These are phyloP conservation scores for Centropus unirufus DNA, from an alignment of 2,113 vertebrate genomes.

Conservation along the genomic window DNA sequence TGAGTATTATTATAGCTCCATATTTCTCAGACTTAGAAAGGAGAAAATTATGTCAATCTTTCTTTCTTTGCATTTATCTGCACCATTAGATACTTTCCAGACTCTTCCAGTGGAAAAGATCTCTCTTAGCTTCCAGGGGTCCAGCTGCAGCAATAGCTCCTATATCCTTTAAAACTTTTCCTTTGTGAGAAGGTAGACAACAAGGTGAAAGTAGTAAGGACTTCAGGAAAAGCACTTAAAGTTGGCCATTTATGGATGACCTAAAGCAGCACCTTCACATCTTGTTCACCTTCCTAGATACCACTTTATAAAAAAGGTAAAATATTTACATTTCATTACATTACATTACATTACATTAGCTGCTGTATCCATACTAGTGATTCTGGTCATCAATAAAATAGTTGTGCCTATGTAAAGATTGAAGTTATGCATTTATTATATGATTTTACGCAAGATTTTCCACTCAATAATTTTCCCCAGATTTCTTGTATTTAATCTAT, in stretches of 20 bases:
- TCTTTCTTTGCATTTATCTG: neutral
- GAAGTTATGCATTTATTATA: neutral
- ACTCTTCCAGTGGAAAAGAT: neutral
- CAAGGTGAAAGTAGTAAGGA: neutral
- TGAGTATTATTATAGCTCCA: neutral
- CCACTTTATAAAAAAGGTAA: neutral
- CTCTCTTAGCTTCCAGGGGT: neutral
- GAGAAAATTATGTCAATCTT: neutral
- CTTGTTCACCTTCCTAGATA: neutral
- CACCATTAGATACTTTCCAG: neutral
- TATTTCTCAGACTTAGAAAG: neutral
- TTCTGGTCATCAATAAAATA: neutral
- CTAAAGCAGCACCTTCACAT: neutral
- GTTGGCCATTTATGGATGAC: neutral
- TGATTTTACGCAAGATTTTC: neutral
- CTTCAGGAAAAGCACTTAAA: neutral
- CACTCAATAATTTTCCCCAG: neutral
- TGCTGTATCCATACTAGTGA: neutral
- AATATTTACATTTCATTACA: neutral
- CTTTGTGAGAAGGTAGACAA: neutral
- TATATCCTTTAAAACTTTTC: neutral
- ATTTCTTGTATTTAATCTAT: neutral
- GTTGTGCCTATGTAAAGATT: neutral
- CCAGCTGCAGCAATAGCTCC: neutral
- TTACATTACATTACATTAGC: neutral